Evolutionary conservation across 2,113 vertebrate species (phyloP).

Genomic region (Pachypanchax playfairii): DNA sequence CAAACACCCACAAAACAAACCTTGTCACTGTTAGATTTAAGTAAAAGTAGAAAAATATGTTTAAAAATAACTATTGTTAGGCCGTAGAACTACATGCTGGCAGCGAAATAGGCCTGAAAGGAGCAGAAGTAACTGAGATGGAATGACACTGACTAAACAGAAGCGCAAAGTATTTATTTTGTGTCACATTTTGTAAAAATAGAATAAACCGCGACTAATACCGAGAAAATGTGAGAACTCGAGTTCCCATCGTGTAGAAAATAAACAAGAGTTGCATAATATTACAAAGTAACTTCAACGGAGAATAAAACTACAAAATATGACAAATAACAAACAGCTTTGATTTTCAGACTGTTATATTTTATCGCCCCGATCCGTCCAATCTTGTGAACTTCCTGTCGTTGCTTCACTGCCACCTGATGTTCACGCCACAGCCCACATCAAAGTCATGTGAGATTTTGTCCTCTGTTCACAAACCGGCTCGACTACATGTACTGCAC

Average conservation of each 20-base stretch:
- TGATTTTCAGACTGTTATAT: not conserved
- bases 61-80: no score
- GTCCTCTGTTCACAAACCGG: conserved; percentile 62
- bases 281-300: not conserved
- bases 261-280: conserved; percentile 3
- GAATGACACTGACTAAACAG: not conserved
- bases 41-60: no score
- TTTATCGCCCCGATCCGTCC: conserved; percentile 19
- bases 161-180: not conserved
- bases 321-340: no score
- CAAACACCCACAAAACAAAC: not conserved
- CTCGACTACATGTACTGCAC: conserved; percentile 55
- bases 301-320: not conserved
- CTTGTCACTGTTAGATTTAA: not conserved
- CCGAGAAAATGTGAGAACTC: conserved; percentile 7
- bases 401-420: conserved; percentile 25
- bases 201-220: not conserved
- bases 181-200: conserved; percentile 10
- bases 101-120: not conserved
- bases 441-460: conserved; percentile 63
- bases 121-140: not conserved
- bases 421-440: conserved; percentile 46
- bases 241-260: not conserved
- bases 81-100: no score
- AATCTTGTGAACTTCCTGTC: conserved; percentile 8